Percentiles rank a stretch among this genome's conserved stretches.
Evolutionary conservation across 2,888 invertebrate species (phyloP).

Genomic region (Pachymerium ferrugineum): DNA sequence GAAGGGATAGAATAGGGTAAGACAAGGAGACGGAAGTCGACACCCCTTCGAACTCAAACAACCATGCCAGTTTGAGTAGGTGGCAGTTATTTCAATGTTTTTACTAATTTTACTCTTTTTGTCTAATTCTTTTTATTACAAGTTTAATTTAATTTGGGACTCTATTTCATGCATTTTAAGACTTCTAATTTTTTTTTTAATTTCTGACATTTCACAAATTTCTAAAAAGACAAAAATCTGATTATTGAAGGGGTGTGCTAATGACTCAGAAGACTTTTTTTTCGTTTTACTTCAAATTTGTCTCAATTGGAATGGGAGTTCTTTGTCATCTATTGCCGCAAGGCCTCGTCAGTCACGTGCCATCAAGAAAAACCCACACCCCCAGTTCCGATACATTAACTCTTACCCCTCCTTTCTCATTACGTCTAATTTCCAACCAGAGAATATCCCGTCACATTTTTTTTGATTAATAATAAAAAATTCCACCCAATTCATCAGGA

Average conservation of each 20-base stretch:
- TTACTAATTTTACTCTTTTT: too few relatives aligned
- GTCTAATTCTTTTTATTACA: too few relatives aligned
- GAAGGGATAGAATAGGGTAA: background rate
- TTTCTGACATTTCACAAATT: background rate
- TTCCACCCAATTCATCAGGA: too few relatives aligned
- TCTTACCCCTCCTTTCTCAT: background rate
- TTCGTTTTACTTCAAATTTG: background rate
- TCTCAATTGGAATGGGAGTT: background rate
- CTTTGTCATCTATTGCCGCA: background rate
- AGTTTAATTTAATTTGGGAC: too few relatives aligned
- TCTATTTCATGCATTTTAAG: too few relatives aligned
- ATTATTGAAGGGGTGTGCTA: too few relatives aligned
- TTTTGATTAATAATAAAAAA: background rate
- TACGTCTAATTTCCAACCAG: background rate
- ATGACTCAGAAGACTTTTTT: too few relatives aligned
- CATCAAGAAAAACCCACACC: slow-evolving; percentile 11
- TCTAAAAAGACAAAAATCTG: background rate
- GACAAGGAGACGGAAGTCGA: slow-evolving; percentile 13
- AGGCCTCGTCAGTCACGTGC: background rate
- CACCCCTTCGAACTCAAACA: background rate
- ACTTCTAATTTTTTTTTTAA: too few relatives aligned
- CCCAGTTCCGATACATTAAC: slow-evolving; percentile 3
- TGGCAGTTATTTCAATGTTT: background rate
- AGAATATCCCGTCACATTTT: background rate
- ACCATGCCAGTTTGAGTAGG: background rate